phyloP scores from a whole-genome alignment of 2,113 vertebrate species.

The Podarcis muralis region DNA sequence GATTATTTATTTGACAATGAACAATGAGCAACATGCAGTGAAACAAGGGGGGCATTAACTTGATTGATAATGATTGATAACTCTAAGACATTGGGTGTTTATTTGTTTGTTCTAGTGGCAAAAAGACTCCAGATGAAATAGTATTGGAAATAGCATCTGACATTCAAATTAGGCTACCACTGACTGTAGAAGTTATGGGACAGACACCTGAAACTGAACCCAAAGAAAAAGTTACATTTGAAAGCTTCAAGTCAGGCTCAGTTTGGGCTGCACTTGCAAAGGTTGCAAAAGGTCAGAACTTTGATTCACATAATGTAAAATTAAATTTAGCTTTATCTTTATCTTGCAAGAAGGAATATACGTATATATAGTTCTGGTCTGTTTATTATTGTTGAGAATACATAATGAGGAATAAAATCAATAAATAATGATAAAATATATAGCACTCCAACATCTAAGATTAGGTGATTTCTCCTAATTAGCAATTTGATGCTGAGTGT shows the following conservation, averaged over 20 bases:
- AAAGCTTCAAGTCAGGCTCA: constrained; percentile 39
- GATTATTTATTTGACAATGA: not conserved
- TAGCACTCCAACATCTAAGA: not conserved
- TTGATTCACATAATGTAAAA: not conserved
- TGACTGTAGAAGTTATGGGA: constrained; percentile 49
- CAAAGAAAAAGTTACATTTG: constrained; percentile 17
- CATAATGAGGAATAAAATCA: not conserved
- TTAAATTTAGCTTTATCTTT: not conserved
- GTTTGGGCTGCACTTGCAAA: constrained; percentile 55
- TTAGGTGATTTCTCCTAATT: not conserved
- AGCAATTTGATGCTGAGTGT: not conserved
- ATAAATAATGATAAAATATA: not conserved
- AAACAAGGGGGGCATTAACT: not conserved
- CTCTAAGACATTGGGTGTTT: not conserved
- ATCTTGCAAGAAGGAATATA: not conserved
- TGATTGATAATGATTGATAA: not conserved
- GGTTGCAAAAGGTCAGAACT: constrained; percentile 40
- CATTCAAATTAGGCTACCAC: constrained; percentile 50
- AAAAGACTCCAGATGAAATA: constrained; percentile 49
- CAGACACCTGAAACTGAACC: accelerated
- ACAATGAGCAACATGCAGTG: not conserved
- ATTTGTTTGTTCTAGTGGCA: constrained; percentile 22
- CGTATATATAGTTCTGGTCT: not conserved
- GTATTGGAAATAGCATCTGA: constrained; percentile 54
- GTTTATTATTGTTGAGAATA: not conserved